Evolutionary conservation across 1,140 invertebrate genomes (phyloP), one percentile per base, ranked within the genome.

Genomic region (Magallana ariakensis): DNA sequence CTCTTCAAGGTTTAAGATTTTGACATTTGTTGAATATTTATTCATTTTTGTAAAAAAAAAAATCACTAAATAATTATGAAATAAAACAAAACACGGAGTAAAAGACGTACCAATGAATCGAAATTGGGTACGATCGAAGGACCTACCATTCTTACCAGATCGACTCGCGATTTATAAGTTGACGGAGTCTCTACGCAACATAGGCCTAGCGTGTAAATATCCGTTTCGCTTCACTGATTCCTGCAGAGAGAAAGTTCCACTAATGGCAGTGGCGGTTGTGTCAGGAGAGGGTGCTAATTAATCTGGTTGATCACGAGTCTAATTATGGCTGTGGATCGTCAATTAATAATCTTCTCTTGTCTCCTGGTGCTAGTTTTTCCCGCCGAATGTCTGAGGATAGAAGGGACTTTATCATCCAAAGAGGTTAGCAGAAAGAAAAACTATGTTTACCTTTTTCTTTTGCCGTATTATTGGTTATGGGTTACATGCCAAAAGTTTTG

Each of bases 331-430:
- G 1, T 75, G 66, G 66, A 75, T 75, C 66, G 22, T 75, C 19
- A 26, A 26, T 9, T 75, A 26, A 26, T 33, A 33, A 7, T 75
- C 11, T 26, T 26, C 22, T 19, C 66, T 22, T 75, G 66, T 75
- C 66, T 75, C 8, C 33, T 75, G 66, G 22, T 13, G 66, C 66
- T 75, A 22, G 22, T 26, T 26, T 75, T 75, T 75, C 66, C 66
- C 66, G 66, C 66, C 66, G 33, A 75, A 26, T 75, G 66, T 75
- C 66, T 75, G 22, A 75, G 66, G 22, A 13, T 75, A 26, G 22
- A 75, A 10, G 66, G 66, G 33, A 75, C 66, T 8, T 22, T 75
- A 26, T 75, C 66, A 33, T 26, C 66, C 8, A 75, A 26, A 13
- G 66, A 75, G 66, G 66, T 75, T 33, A 1, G 22, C 0, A 75